phyloP scores from a whole-genome alignment of 53 echinoderm and acorn worm genomes.

The Hippasteria phrygiana region DNA sequence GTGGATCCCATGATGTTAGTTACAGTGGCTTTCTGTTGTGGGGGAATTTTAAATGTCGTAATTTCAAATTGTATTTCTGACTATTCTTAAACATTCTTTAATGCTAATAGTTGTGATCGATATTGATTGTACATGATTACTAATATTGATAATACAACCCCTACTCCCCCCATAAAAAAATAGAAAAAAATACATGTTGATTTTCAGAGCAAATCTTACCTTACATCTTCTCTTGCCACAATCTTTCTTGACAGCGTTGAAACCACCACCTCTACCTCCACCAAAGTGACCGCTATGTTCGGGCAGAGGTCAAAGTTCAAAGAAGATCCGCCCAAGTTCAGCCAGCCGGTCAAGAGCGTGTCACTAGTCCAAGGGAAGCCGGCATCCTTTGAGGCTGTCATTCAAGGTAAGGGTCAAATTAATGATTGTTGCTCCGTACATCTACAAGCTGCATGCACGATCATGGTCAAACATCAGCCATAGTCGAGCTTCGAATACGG shows the following conservation, averaged over 20 bases:
- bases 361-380: slow-evolving; percentile 82
- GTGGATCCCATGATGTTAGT: no score
- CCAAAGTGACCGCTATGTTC: slow-evolving; percentile 59
- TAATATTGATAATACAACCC: no score
- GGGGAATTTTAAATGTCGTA: no score
- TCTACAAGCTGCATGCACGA: neutral
- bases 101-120: no score
- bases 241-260: slow-evolving; percentile 83
- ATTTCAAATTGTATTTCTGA: no score
- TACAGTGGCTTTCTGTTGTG: no score
- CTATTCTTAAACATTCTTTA: no score
- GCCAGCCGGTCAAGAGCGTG: slow-evolving; percentile 85
- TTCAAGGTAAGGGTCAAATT: slow-evolving; percentile 70
- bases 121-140: no score
- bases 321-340: slow-evolving; percentile 94
- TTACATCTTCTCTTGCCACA: no score
- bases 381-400: slow-evolving; percentile 87
- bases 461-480: no score
- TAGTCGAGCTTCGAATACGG: no score
- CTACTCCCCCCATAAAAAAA: no score
- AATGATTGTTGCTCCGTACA: neutral
- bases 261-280: slow-evolving; percentile 80
- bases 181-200: neutral
- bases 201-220: neutral
- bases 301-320: slow-evolving; percentile 73